These are phyloP conservation scores for Pammene aurita DNA, from an alignment of 2,888 invertebrate species.

Conservation along the genomic window DNA sequence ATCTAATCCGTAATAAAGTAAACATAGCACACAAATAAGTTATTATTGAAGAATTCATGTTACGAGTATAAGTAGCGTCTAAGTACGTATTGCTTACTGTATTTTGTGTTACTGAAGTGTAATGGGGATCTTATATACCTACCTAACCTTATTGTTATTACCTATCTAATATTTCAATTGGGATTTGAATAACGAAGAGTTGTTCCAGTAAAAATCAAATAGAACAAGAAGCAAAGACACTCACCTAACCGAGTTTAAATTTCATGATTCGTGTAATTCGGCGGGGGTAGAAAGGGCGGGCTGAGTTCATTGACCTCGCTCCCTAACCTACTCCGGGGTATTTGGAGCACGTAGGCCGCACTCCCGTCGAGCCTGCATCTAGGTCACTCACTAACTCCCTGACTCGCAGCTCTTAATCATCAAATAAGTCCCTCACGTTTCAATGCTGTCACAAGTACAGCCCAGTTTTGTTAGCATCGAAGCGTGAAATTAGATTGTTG, in stretches of 20 bases:
- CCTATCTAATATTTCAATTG: not conserved
- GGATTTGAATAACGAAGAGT: not conserved
- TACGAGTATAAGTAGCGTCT: too few relatives aligned
- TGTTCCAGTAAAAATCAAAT: not conserved
- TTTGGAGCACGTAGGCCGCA: slow-evolving; percentile 76
- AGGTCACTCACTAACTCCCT: slow-evolving; percentile 59
- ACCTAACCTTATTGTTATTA: too few relatives aligned
- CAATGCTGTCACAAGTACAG: slow-evolving; percentile 34
- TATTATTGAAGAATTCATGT: too few relatives aligned
- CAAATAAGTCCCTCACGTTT: slow-evolving; percentile 50
- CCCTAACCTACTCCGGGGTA: slow-evolving; percentile 78
- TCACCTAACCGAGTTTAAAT: slow-evolving; percentile 30
- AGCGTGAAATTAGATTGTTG: slow-evolving; percentile 35
- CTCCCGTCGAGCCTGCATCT: slow-evolving; percentile 74
- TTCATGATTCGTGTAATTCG: slow-evolving; percentile 54
- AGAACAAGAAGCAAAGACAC: slow-evolving; percentile 33
- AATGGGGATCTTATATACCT: too few relatives aligned
- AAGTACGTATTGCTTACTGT: too few relatives aligned
- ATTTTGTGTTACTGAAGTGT: too few relatives aligned
- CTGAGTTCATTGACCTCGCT: slow-evolving; percentile 74
- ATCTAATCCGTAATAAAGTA: too few relatives aligned
- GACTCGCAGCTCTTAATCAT: slow-evolving; percentile 69
- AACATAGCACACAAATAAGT: too few relatives aligned
- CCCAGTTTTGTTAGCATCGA: slow-evolving; percentile 26
- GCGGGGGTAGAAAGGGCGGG: slow-evolving; percentile 59